A percentile compares a stretch with the other conserved stretches of the same genome.
Conservation (phyloP, 2,113 vertebrate genomes). For the Arenaria interpres region DNA sequence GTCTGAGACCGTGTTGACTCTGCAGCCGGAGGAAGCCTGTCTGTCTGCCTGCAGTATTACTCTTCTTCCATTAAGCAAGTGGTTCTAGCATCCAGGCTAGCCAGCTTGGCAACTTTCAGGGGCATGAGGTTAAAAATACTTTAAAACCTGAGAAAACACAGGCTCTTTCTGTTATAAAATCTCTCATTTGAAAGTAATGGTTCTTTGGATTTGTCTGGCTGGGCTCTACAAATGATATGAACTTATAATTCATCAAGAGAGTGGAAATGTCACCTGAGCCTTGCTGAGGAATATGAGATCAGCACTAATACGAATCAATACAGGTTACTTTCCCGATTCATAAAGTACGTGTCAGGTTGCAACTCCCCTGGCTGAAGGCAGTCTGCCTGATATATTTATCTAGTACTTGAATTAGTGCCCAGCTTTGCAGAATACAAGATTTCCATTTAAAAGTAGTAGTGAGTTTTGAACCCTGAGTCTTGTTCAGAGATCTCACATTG, state of each 20-base stretch:
- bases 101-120: not conserved
- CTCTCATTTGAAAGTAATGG: not conserved
- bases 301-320: conserved; percentile 42
- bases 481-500: not conserved
- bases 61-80: not conserved
- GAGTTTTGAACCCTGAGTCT: not conserved
- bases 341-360: not conserved
- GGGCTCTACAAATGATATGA: not conserved
- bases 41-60: not conserved
- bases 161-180: not conserved
- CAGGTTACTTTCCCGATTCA: conserved; percentile 26
- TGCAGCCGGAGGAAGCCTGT: not conserved
- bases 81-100: not conserved
- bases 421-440: not conserved
- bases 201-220: not conserved
- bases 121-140: not conserved
- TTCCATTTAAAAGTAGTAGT: not conserved
- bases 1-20: not conserved
- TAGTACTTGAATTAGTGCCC: not conserved
- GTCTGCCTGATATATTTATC: not conserved
- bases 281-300: not conserved
- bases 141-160: not conserved
- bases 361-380: not conserved
- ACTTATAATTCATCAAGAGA: not conserved
- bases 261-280: conserved; percentile 4